Percentiles rank a stretch among this genome's conserved stretches.
These are phyloP conservation scores for Bellardia pandia DNA, from an alignment of 2,888 invertebrate genomes.

Conservation along the genomic window DNA sequence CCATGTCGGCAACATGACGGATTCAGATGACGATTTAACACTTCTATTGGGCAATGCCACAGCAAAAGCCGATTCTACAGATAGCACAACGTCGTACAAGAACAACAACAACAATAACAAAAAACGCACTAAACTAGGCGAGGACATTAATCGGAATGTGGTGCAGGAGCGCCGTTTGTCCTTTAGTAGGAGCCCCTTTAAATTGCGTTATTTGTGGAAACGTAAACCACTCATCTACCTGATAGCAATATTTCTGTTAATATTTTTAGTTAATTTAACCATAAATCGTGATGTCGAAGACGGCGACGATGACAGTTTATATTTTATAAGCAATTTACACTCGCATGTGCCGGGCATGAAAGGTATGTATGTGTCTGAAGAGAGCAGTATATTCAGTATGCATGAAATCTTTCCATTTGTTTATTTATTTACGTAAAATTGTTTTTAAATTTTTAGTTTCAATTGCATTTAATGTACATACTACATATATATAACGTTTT, in stretches of 20 bases:
- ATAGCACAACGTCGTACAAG: neutral
- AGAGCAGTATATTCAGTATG: neutral
- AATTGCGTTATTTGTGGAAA: conserved; percentile 72
- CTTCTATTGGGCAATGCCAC: conserved; percentile 29
- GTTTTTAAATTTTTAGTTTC: neutral
- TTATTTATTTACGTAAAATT: neutral
- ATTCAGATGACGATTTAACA: conserved; percentile 55
- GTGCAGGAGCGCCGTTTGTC: conserved; percentile 53
- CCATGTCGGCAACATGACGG: conserved; percentile 69
- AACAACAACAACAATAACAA: conserved; percentile 46
- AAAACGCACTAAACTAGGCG: conserved; percentile 45
- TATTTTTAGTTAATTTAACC: conserved; percentile 79
- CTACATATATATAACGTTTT: neutral
- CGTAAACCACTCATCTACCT: conserved; percentile 76
- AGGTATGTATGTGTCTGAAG: conserved; percentile 76
- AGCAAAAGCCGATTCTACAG: neutral
- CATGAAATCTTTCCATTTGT: conserved; percentile 6
- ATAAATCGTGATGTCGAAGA: conserved; percentile 76
- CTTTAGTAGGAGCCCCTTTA: conserved; percentile 58
- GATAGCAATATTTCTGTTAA: conserved; percentile 75
- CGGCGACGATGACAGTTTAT: conserved; percentile 68
- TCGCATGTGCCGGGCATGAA: conserved; percentile 83
- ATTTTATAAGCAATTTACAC: conserved; percentile 70
- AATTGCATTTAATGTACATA: neutral
- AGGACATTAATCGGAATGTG: conserved; percentile 67